These are phyloP conservation scores for Thermophis baileyi DNA, from an alignment of 2,113 vertebrate genomes.

Conservation along the genomic window DNA sequence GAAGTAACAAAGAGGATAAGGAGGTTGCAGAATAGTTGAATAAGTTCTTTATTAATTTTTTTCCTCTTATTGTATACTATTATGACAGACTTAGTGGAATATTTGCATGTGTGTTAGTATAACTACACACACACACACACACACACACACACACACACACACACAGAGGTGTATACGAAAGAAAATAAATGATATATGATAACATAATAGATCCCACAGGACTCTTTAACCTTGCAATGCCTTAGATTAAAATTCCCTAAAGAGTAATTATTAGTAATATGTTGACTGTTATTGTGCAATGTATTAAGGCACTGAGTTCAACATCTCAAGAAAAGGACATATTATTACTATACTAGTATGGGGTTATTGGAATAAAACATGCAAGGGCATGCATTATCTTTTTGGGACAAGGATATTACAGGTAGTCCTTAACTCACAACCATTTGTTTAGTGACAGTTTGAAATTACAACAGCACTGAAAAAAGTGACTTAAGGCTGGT, in stretches of 20 bases:
- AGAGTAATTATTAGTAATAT: slow-evolving; percentile 62
- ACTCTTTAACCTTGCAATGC: slow-evolving; percentile 48
- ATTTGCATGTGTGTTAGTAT: background rate
- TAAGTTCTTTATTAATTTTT: background rate
- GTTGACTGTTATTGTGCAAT: slow-evolving; percentile 45
- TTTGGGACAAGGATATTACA: background rate
- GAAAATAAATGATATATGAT: slow-evolving; percentile 28
- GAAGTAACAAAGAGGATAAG: background rate
- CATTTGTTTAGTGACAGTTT: no score
- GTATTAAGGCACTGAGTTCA: background rate
- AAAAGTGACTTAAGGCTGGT: no score
- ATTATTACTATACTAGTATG: background rate
- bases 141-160: background rate
- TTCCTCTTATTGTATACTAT: background rate
- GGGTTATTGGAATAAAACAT: background rate
- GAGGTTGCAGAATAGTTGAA: background rate
- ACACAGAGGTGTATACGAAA: slow-evolving; percentile 17
- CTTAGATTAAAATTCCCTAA: slow-evolving; percentile 42
- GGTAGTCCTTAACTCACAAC: no score
- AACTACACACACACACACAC: background rate
- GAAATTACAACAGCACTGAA: no score
- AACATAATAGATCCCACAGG: slow-evolving; percentile 62
- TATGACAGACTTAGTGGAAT: background rate
- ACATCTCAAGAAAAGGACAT: background rate
- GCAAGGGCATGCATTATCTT: background rate